Evolutionary conservation across 2,113 vertebrate genomes (phyloP), one percentile per base, ranked within the genome.

Genomic region (Arenaria interpres): DNA sequence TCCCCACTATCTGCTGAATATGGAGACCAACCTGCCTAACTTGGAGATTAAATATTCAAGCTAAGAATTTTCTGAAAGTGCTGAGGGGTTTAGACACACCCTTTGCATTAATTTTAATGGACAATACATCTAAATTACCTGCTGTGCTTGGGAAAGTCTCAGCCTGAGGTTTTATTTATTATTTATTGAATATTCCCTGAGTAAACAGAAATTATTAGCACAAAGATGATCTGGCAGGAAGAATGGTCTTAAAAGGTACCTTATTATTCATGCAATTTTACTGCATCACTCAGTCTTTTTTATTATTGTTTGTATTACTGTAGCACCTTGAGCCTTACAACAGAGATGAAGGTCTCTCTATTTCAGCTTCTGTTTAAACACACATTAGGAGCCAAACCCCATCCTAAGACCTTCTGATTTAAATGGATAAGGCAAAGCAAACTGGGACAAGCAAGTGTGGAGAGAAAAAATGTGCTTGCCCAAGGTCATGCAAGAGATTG

Each of bases 171-270:
- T 96, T 92, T 96, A 94, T 97, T 95, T 93, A 94, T 96, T 96
- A 97, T 97, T 96, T 97, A 97, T 97, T 96, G 95, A 83, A 69
- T 91, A 93, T 76, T 97, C 51, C 67, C 89, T 85, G 78, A 94
- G 91, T 92, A 97, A 97, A 96, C 84, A 92, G 89, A 97, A 89
- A 69, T 94, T 95, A 93, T 54, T 74, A 91, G 81, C 85, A 74
- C 77, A 77, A 93, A 89, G 74, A 96, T 83, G 78, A 83, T 97
- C 86, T 88, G 81, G 87, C 81, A 89, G 75, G 85, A 90, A 86
- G 54, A 94, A 89, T 1, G 0, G 64, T 59, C 86, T 89, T 86
- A 89, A 96, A 92, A 86, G 33, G 71, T 67, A 76, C 39, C 85
- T 46, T 73, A 78, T 96, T 96, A 90, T 96, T 96, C 73, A 72